These are phyloP conservation scores for Anastrepha obliqua DNA, from an alignment of 1,140 invertebrate genomes.

Conservation along the genomic window DNA sequence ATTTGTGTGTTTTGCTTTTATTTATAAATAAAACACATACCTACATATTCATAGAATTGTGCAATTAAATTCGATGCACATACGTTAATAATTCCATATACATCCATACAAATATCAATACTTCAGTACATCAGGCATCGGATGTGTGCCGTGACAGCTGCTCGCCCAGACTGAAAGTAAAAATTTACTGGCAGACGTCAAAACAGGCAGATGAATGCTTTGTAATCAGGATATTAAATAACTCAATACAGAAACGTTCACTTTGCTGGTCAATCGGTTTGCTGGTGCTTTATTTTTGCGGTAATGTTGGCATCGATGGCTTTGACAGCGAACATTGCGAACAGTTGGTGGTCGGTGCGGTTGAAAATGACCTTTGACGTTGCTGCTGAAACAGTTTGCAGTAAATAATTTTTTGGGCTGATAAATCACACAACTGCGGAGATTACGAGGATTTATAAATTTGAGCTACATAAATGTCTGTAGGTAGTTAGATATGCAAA, in stretches of 20 bases:
- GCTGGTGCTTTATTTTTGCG: constrained; percentile 8
- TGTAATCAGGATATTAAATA: constrained; percentile 47
- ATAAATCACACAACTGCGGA: constrained; percentile 12
- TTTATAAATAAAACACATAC: too few species aligned
- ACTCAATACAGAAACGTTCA: neutral
- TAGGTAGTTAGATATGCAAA: too few species aligned
- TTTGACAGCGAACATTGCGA: constrained; percentile 38
- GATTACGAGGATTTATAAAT: constrained; percentile 12
- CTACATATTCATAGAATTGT: too few species aligned
- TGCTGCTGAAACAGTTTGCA: neutral
- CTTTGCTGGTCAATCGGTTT: neutral
- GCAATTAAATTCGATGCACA: too few species aligned
- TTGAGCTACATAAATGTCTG: neutral
- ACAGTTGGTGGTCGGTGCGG: neutral
- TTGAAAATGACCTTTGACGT: constrained; percentile 17
- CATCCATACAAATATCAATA: too few species aligned
- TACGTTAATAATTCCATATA: too few species aligned
- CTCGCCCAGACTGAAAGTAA: neutral
- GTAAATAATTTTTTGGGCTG: neutral
- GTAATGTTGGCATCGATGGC: constrained; percentile 16
- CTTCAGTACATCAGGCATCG: neutral
- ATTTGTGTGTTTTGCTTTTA: too few species aligned
- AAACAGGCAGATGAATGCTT: neutral
- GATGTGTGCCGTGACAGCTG: neutral
- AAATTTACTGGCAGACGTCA: constrained; percentile 9